Percentiles rank a stretch among this genome's conserved stretches.
phyloP scores from a whole-genome alignment of 2,113 vertebrate species.

The Podarcis muralis region DNA sequence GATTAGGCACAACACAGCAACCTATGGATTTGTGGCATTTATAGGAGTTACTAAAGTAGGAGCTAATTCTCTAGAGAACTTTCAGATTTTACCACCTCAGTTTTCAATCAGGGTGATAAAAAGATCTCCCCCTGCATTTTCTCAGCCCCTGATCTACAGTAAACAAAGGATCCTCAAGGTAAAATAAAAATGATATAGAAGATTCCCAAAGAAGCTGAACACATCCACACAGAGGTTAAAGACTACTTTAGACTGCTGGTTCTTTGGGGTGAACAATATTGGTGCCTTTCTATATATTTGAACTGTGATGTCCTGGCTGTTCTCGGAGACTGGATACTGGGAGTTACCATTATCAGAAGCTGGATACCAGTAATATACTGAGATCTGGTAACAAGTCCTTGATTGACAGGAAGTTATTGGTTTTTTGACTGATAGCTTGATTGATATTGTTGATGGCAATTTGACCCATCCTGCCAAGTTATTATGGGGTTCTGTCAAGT shows the following conservation, averaged over 20 bases:
- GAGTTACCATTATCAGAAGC: not conserved
- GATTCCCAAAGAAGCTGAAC: not conserved
- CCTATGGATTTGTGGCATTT: not conserved
- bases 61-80: not conserved
- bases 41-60: not conserved
- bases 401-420: not conserved
- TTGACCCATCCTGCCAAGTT: slow-evolving; percentile 16
- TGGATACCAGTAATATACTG: not conserved
- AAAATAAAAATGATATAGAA: not conserved
- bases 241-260: not conserved
- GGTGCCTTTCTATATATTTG: not conserved
- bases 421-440: too few species aligned
- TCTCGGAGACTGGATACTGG: not conserved
- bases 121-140: not conserved
- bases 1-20: not conserved
- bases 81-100: not conserved
- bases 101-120: not conserved
- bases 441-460: slow-evolving; percentile 18
- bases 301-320: not conserved
- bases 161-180: not conserved
- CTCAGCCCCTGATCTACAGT: not conserved
- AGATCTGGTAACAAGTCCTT: not conserved
- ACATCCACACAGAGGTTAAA: not conserved
- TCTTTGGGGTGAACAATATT: not conserved
- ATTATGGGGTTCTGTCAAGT: slow-evolving; percentile 59